Evolutionary conservation across 2,797 vertebrate species (phyloP), one percentile per base, ranked within the genome.

Genomic region (Peromyscus aztecus): DNA sequence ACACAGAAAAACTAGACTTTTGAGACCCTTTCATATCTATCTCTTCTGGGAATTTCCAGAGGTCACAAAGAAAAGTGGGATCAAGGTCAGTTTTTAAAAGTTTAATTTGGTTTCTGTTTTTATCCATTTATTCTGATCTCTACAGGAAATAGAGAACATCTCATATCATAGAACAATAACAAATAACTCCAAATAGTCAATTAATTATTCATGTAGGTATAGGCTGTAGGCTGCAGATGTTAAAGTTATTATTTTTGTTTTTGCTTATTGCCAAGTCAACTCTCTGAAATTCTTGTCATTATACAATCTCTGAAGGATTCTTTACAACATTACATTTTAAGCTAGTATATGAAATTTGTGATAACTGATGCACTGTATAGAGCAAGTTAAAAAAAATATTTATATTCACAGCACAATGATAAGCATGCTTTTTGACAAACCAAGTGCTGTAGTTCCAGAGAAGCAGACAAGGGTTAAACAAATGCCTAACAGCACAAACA

Each of bases 41-140:
- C 23, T 89, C 78, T 49, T 65, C 37, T 16, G 78, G 71, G 89
- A 89, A 86, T 31, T 91, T 63, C 75, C 21, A 40, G n/a, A 86
- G 55, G 61, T 91, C 23, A 77, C 16, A 34, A 67, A 87, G 27
- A 5, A 29, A 92, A 93, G 81, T 2, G 13, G 4, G 61, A 65
- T 94, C 17, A 65, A 95, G 84, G 84, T 96, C 71, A 89, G 88
- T 80, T 9, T 71, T 94, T 73, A 92, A 90, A 59, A 76, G 21
- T 24, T 95, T 55, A 34, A 37, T 86, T 88, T 13, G n/a, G 19
- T 94, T 83, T 81, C 57, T 91, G 49, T 67, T 71, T 89, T 80
- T 34, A 67, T 43, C 55, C 34, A 61, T 52, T 83, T 24, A 24
- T 6, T 89, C 4, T 69, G 49, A 71, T 46, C 57, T 86, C 93